These are phyloP conservation scores for Amblyjoppa proteus DNA, from an alignment of 2,888 invertebrate genomes.

Conservation along the genomic window DNA sequence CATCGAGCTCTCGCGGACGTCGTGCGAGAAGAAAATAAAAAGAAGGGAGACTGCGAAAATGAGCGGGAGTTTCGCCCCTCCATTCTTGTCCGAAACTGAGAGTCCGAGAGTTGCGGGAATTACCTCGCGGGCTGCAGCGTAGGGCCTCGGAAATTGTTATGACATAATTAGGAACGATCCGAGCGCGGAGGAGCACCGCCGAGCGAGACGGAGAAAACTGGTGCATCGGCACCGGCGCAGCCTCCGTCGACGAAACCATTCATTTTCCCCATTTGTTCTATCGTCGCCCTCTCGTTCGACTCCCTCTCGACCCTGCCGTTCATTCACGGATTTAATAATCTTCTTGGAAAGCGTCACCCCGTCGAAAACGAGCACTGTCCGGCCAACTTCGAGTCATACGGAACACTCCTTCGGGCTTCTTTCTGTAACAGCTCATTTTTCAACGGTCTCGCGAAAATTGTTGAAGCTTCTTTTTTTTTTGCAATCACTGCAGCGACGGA, in stretches of 20 bases:
- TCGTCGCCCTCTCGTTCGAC: constrained; percentile 69
- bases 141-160: constrained; percentile 80
- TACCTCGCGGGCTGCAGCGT: constrained; percentile 50
- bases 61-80: constrained; percentile 49
- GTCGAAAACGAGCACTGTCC: constrained; percentile 10
- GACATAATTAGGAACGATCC: constrained; percentile 83
- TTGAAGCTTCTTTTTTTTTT: neutral
- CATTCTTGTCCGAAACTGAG: constrained; percentile 55
- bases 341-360: constrained; percentile 73
- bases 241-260: constrained; percentile 76
- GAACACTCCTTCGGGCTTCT: neutral
- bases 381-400: neutral
- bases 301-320: constrained; percentile 70
- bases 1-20: neutral
- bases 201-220: constrained; percentile 63
- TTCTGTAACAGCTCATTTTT: neutral
- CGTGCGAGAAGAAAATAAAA: constrained; percentile 16
- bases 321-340: constrained; percentile 81
- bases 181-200: constrained; percentile 48
- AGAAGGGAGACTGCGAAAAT: constrained; percentile 2
- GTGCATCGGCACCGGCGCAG: constrained; percentile 69
- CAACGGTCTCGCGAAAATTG: neutral
- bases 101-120: constrained; percentile 65
- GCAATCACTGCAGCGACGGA: neutral
- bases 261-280: constrained; percentile 78